phyloP scores from a whole-genome alignment of 2,797 vertebrate species.

The Ara ararauna region DNA sequence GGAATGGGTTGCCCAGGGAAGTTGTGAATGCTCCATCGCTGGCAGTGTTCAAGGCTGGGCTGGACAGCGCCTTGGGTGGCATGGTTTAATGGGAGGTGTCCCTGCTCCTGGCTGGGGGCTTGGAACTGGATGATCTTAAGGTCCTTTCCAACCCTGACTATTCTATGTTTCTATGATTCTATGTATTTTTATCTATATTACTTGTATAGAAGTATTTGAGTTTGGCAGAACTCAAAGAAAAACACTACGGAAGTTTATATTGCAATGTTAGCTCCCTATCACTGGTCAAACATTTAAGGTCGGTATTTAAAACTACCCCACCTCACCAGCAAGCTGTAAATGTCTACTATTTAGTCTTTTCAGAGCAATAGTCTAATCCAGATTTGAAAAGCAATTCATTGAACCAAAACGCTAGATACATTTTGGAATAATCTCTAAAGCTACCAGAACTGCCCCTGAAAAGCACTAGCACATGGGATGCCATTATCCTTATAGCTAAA shows the following conservation, averaged over 20 bases:
- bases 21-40: too few species aligned
- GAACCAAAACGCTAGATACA: not conserved
- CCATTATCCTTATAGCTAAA: conserved; percentile 10
- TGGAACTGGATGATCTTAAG: too few species aligned
- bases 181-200: too few species aligned
- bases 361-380: conserved; percentile 44
- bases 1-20: too few species aligned
- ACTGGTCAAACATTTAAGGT: not conserved
- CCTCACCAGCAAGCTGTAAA: not conserved
- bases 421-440: conserved; percentile 61
- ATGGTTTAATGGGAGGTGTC: too few species aligned
- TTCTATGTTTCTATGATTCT: too few species aligned
- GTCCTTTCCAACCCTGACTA: too few species aligned
- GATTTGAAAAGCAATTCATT: conserved; percentile 53
- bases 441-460: conserved; percentile 36
- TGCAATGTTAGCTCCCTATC: not conserved
- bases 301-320: not conserved
- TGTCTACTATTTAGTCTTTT: not conserved
- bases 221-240: not conserved
- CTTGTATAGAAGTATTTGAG: not conserved
- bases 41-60: too few species aligned
- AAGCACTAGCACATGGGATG: not conserved
- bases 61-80: too few species aligned
- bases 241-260: not conserved
- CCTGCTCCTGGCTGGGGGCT: too few species aligned